Base-by-base conservation (phyloP, 92 coral and sea anemone genomes). In the Virgularia gustaviana region DNA sequence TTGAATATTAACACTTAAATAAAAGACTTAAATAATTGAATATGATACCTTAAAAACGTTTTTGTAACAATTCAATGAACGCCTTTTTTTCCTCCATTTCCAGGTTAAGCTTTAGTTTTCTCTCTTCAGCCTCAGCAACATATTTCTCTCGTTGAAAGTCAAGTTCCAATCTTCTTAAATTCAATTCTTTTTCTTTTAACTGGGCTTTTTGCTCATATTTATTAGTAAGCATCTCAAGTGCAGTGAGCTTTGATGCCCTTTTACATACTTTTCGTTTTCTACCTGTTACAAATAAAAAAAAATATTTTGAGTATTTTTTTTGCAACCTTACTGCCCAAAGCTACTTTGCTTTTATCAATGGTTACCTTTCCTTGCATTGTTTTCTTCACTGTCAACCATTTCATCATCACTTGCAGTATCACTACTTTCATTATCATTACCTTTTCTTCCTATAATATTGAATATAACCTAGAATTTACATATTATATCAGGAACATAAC, bases 101-200 rank as follows among this genome's bases (percentile, higher is more conserved):
- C 16, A 63, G 52, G 5, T 63, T 19, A 15, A 63, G 4, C 42
- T 35, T 63, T 43, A 11, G 13, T 24, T 12, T 38, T 38, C 53
- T 63, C 52, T 63, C 71, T 6, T 7, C 32, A 0, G 28, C 23
- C 30, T 63, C 71, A 37, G 43, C 4, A 20, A 19, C 51, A 9
- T 19, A 36, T 24, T 63, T 10, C 2, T 41, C 41, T 63, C 5
- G 24, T 18, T 63, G 41, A 2, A 63, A 43, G 18, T 63, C 71
- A 12, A 63, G n/a, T 36, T 63, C 68, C 6, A 9, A 28, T n/a
- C 23, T 33, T 18, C 68, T 34, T 61, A 61, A 1, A 8, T 61
- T 45, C 20, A 61, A 25, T 61, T 61, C 47, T 61, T 31, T 61
- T 36, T 61, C 47, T 30, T 62, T 33, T 13, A 62, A 31, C 18